phyloP scores from a whole-genome alignment of 2,888 invertebrate genomes.

The Cancer borealis region DNA sequence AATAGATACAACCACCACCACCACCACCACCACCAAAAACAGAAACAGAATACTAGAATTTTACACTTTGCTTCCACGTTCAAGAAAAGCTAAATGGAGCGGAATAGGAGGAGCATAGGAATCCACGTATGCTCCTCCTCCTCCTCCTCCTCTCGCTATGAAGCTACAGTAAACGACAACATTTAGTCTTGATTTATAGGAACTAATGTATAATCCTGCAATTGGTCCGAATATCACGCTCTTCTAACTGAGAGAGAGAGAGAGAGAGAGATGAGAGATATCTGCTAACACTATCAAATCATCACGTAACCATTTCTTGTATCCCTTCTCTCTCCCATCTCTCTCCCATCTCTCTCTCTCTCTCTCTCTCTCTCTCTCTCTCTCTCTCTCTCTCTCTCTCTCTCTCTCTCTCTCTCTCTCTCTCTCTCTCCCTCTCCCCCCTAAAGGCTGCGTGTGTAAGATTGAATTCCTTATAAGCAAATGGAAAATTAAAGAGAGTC shows the following conservation, averaged over 20 bases:
- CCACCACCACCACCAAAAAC: too few relatives aligned
- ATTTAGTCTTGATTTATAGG: neutral
- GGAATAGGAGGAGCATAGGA: neutral
- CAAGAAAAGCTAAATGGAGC: neutral
- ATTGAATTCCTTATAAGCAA: slow-evolving; percentile 20
- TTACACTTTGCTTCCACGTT: neutral
- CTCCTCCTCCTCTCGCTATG: neutral
- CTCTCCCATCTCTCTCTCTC: neutral
- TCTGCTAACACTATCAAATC: neutral
- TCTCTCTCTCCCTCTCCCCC: neutral
- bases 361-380: slow-evolving; percentile 16
- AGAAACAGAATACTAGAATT: neutral
- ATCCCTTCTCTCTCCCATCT: neutral
- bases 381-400: slow-evolving; percentile 11
- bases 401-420: slow-evolving; percentile 11
- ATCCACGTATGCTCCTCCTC: neutral
- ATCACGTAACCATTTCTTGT: neutral
- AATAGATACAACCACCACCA: too few relatives aligned
- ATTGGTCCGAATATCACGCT: neutral
- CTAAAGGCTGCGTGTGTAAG: neutral
- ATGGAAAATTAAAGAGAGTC: neutral
- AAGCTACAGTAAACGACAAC: neutral
- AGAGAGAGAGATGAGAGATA: neutral
- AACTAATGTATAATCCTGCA: neutral
- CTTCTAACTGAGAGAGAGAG: neutral